Evolutionary conservation across 2,113 vertebrate genomes (phyloP), one percentile per base, ranked within the genome.

Genomic region (Cervus canadensis): DNA sequence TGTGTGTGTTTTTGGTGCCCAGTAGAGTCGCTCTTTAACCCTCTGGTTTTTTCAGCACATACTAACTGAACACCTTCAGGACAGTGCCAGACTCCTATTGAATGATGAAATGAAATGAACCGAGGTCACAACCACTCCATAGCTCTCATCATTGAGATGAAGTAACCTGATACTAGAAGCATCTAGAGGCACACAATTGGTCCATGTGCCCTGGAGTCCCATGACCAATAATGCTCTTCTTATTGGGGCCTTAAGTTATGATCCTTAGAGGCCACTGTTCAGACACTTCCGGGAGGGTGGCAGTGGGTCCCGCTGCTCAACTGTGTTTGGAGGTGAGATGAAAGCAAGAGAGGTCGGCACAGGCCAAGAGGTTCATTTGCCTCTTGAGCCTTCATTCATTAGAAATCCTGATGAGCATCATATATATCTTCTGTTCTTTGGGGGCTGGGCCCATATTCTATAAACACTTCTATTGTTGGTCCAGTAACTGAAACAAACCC

Each of bases 241-340:
- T 67, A 67, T 7, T 86, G 45, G 33, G 30, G 40, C 17, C 4
- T 59, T 81, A 40, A 21, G 45, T 50, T 76, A 30, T 7, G 2
- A 43, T 87, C n/a, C 48, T 40, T 89, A 43, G n/a, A 21, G 54
- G 43, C 8, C 36, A 25, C 45, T 8, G 40, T 57, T 40, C 64
- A 48, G 54, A 10, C 19, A 45, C 48, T 62, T 43, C 14, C 0
- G 1, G 57, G 50, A 45, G 30, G 26, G 5, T 7, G 14, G 36
- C 15, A 33, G 19, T 10, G 30, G 17, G 36, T 1, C 71, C 43
- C 3, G 9, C 2, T 50, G 10, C 8, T 33, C 43, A 64, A 40
- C 2, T 36, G 11, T n/a, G 4, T 23, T 88, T 64, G 36, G 19
- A n/a, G 19, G 4, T 36, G 30, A 64, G n/a, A 56, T 1, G 17